Conservation (phyloP, 2,113 vertebrate genomes). For the Lepisosteus osseus region DNA sequence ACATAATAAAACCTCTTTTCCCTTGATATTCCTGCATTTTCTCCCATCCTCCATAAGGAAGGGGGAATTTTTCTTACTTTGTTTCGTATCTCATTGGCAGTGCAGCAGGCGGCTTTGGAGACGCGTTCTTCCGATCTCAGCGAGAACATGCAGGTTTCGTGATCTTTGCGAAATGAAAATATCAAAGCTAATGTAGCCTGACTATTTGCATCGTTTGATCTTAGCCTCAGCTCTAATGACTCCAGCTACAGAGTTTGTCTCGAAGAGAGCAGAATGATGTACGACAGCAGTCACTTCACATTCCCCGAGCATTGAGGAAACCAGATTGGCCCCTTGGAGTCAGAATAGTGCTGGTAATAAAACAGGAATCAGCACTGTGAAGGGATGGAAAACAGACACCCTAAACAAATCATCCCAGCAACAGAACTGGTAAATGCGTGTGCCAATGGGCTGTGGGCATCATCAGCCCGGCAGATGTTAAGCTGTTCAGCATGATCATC, state of each 20-base stretch:
- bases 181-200: slow-evolving; percentile 17
- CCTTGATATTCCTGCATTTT: too few relatives aligned
- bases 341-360: not conserved
- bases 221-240: slow-evolving; percentile 28
- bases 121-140: not conserved
- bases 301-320: slow-evolving; percentile 43
- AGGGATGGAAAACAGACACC: too few relatives aligned
- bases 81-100: not conserved
- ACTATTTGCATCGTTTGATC: slow-evolving; percentile 37
- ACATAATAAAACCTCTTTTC: too few relatives aligned
- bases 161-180: not conserved
- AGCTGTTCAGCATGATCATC: not conserved
- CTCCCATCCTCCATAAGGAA: too few relatives aligned
- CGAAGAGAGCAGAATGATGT: slow-evolving; percentile 45
- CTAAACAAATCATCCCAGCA: not conserved
- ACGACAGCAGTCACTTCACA: slow-evolving; percentile 65
- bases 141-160: not conserved
- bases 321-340: slow-evolving; percentile 51
- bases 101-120: too few relatives aligned
- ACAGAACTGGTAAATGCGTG: not conserved
- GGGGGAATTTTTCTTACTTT: not conserved
- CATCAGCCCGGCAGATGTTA: not conserved
- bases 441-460: not conserved
- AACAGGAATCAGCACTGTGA: not conserved
- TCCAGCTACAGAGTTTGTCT: slow-evolving; percentile 28